A percentile compares a stretch with the other conserved stretches of the same genome.
Conservation (phyloP, 1,140 invertebrate genomes). For the Drosophila busckii region DNA sequence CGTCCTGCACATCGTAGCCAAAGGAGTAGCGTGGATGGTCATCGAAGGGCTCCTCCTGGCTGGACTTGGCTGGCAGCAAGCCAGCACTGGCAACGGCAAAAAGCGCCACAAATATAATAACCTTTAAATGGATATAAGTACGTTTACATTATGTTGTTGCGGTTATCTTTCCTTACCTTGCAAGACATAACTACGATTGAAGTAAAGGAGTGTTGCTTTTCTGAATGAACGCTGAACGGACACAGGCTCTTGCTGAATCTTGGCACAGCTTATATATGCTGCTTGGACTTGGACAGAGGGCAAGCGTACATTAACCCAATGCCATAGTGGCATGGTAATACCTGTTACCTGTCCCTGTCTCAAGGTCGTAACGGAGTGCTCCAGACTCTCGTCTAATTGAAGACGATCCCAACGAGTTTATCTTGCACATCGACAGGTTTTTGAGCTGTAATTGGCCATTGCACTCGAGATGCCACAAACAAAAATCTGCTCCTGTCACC, state of each 20-base stretch:
- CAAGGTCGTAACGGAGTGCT: constrained; percentile 50
- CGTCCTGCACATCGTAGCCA: constrained; percentile 80
- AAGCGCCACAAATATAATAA: constrained; percentile 21
- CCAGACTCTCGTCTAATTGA: constrained; percentile 56
- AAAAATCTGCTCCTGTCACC: constrained; percentile 5
- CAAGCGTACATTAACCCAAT: constrained; percentile 47
- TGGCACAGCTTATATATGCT: constrained; percentile 42
- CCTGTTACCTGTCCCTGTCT: constrained; percentile 30
- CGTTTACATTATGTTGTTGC: neutral
- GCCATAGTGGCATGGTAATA: constrained; percentile 43
- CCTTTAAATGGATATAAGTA: constrained; percentile 5
- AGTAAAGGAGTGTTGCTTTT: constrained; percentile 11
- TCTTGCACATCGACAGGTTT: constrained; percentile 70
- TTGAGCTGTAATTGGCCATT: constrained; percentile 9
- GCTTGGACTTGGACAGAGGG: constrained; percentile 2
- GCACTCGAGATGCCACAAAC: neutral
- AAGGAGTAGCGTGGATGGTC: constrained; percentile 80
- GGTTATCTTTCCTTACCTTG: constrained; percentile 40
- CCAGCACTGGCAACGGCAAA: constrained; percentile 36
- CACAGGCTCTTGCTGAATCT: constrained; percentile 14
- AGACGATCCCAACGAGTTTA: constrained; percentile 54
- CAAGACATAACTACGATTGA: constrained; percentile 31
- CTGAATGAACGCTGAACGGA: constrained; percentile 25
- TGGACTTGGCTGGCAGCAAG: constrained; percentile 24
- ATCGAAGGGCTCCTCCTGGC: constrained; percentile 51